Evolutionary conservation across 1,140 invertebrate species (phyloP), one percentile per base, ranked within the genome.

Genomic region (Oryctes rhinoceros): DNA sequence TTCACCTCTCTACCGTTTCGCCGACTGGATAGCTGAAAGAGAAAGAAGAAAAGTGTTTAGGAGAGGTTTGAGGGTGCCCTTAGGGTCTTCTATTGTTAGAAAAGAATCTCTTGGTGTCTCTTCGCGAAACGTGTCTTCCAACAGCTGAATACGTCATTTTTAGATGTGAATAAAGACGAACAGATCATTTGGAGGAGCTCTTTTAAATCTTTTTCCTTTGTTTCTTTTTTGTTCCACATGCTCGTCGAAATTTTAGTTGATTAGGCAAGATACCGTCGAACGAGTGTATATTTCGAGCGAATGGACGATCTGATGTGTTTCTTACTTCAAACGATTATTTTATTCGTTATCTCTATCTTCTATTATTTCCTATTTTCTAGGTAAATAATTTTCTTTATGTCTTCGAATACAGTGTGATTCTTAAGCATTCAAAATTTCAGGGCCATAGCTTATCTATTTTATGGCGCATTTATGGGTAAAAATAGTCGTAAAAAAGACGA

Each of bases 71-170:
- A 59, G 53, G 53, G n/a, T 59, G 35, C 65, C 65, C 65, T 37
- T 37, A 37, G 65, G 65, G 65, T 20, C 35, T 30, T 30, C 65
- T 37, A 71, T 71, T 71, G 65, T 71, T 71, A 71, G 65, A 30
- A 37, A 24, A 37, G 65, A 13, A 71, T 71, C 65, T 71, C 65
- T 71, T 24, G 65, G 35, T 37, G 65, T 71, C 65, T 71, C 65
- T 71, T 71, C 65, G 37, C 3, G 24, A 71, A 24, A 71, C 65
- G 65, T 11, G 53, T 59, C 53, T 71, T 30, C 20, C 65, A 71
- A 71, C 24, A 37, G 65, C 65, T 71, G 65, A 71, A 71, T 71
- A 71, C 65, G 65, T 71, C 65, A 71, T 71, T 24, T 71, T 71
- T 71, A 71, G 65, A 71, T 15, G 53, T 59, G 53, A 59, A 59